These are phyloP conservation scores for Eupristina koningsbergeri DNA, from an alignment of 1,140 invertebrate genomes.

Conservation along the genomic window DNA sequence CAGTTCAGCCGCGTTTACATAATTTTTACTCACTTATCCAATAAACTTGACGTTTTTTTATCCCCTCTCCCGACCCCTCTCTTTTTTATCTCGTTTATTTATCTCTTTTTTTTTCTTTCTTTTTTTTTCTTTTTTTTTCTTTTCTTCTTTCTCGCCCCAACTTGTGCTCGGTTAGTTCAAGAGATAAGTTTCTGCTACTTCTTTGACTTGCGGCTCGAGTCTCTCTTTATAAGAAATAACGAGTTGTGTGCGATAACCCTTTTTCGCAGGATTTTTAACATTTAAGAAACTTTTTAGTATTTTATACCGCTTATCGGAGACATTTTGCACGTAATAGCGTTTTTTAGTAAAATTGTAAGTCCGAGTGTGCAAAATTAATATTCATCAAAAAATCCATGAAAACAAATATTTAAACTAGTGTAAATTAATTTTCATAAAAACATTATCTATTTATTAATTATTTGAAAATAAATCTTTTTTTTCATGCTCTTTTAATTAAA, in stretches of 20 bases:
- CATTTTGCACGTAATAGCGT: neutral
- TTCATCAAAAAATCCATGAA: neutral
- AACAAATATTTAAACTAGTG: too few species aligned
- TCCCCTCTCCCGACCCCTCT: neutral
- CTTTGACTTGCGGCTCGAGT: neutral
- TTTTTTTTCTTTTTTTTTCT: too few species aligned
- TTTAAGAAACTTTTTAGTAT: neutral
- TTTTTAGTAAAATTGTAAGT: neutral
- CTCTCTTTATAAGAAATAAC: neutral
- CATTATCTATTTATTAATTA: too few species aligned
- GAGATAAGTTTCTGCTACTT: neutral
- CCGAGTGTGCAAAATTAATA: neutral
- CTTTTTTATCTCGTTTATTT: neutral
- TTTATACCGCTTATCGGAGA: neutral
- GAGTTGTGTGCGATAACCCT: neutral
- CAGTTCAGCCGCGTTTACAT: conserved; percentile 31
- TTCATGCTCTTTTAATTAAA: too few species aligned
- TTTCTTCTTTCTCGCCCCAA: too few species aligned
- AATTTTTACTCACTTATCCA: conserved; percentile 7
- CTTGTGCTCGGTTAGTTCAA: neutral
- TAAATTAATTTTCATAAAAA: too few species aligned
- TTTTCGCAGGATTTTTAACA: neutral
- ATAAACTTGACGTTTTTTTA: neutral
- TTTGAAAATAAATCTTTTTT: too few species aligned
- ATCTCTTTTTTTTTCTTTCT: too few species aligned